phyloP scores from a whole-genome alignment of 2,113 vertebrate species.

The Sturnira hondurensis region DNA sequence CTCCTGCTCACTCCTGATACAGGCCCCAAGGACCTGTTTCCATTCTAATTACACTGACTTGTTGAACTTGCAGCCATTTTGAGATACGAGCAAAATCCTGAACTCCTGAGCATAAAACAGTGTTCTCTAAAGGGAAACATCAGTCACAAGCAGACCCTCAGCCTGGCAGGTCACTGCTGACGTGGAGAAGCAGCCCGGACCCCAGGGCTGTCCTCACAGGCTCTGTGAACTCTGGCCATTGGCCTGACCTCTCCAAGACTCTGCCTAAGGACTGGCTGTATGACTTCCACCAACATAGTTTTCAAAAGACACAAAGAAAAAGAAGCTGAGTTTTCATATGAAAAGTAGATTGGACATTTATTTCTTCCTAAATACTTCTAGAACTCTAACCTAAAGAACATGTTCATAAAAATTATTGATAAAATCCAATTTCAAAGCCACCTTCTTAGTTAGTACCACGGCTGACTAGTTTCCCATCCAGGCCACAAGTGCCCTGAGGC shows the following conservation, averaged over 20 bases:
- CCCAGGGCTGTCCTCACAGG: fast-evolving
- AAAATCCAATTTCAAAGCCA: background rate
- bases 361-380: slow-evolving; percentile 12
- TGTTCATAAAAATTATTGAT: background rate
- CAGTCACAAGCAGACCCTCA: background rate
- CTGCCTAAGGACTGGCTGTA: background rate
- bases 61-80: background rate
- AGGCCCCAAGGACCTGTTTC: background rate
- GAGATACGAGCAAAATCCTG: background rate
- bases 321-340: background rate
- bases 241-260: background rate
- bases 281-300: background rate
- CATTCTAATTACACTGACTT: background rate
- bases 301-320: background rate
- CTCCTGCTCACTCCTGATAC: background rate
- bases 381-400: background rate
- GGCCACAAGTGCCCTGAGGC: background rate
- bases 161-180: background rate
- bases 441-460: background rate
- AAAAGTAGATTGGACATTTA: background rate
- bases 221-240: background rate
- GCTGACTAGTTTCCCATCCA: background rate
- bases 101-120: background rate
- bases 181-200: fast-evolving
- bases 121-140: background rate